Conservation (phyloP, 2,797 vertebrate genomes). For the Falco concolor region DNA sequence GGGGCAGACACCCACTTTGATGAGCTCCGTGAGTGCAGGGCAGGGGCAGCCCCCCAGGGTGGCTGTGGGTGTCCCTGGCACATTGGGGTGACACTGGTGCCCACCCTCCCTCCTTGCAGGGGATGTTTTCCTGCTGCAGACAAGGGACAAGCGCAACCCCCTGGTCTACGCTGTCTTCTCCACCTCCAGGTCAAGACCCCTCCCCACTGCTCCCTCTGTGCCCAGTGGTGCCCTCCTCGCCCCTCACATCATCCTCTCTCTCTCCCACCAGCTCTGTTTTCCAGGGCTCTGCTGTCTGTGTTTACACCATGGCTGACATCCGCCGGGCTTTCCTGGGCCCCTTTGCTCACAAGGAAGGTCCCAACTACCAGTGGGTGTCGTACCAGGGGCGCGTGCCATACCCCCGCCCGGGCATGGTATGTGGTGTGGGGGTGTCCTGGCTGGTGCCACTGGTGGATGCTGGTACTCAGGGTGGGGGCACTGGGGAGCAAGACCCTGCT, state of each 20-base stretch:
- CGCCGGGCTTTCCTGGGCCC: conserved; percentile 96
- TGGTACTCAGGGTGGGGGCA: accelerated
- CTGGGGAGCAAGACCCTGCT: not conserved
- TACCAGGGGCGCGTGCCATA: conserved; percentile 97
- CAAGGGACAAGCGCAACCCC: conserved; percentile 88
- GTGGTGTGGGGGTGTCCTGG: not conserved
- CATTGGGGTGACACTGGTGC: accelerated
- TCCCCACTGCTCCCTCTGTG: accelerated
- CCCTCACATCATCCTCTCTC: not conserved
- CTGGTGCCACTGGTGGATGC: not conserved
- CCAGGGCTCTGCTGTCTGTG: conserved; percentile 91
- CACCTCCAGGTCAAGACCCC: conserved; percentile 86
- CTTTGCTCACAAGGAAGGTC: conserved; percentile 97
- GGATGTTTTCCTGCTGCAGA: conserved; percentile 92
- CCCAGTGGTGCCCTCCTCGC: not conserved
- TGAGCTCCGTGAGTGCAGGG: conserved; percentile 86
- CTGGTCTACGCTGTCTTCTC: conserved; percentile 92
- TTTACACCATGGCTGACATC: conserved; percentile 96
- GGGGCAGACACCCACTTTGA: conserved; percentile 89
- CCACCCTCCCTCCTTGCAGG: conserved; percentile 71
- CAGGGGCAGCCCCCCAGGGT: too few relatives aligned
- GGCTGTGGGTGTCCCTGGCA: not conserved
- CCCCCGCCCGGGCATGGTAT: conserved; percentile 94
- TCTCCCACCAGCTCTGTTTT: conserved; percentile 84
- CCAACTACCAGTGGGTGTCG: conserved; percentile 95